Evolutionary conservation across 2,797 vertebrate species (phyloP).

Genomic region (Enteromius unitaeniatus): DNA sequence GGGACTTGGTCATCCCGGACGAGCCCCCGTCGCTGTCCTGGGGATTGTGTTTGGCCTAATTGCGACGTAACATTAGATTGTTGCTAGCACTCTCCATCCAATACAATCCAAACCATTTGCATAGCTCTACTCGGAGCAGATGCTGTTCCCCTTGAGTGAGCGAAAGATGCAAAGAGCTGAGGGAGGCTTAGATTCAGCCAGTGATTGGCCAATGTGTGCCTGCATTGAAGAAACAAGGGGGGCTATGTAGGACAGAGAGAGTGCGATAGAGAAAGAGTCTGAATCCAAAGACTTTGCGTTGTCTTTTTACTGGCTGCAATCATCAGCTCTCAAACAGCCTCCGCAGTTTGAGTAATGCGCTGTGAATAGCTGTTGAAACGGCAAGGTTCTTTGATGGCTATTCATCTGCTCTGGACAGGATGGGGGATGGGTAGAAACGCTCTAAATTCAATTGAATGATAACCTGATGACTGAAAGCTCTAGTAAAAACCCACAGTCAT

Average conservation of each 20-base stretch:
- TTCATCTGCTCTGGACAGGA: conserved; percentile 47
- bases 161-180: conserved; percentile 48
- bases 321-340: neutral
- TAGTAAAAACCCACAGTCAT: conserved; percentile 17
- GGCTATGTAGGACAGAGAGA: conserved; percentile 28
- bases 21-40: conserved; percentile 52
- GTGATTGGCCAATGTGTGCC: conserved; percentile 78
- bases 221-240: conserved; percentile 78
- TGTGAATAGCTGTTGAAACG: conserved; percentile 43
- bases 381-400: conserved; percentile 43
- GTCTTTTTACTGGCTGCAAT: conserved; percentile 16
- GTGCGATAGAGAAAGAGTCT: conserved; percentile 13
- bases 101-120: neutral
- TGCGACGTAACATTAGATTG: conserved; percentile 65
- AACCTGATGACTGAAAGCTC: conserved; percentile 34
- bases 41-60: conserved; percentile 74
- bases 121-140: conserved; percentile 18
- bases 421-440: conserved; percentile 34
- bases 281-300: neutral
- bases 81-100: conserved; percentile 25
- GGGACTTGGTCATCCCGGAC: neutral
- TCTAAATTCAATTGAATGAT: conserved; percentile 44
- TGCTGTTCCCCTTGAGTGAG: conserved; percentile 27
- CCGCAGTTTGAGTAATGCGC: conserved; percentile 23
- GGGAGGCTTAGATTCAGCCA: conserved; percentile 64